Conservation (phyloP, 2,113 vertebrate genomes). For the Dicrurus megarhynchus region DNA sequence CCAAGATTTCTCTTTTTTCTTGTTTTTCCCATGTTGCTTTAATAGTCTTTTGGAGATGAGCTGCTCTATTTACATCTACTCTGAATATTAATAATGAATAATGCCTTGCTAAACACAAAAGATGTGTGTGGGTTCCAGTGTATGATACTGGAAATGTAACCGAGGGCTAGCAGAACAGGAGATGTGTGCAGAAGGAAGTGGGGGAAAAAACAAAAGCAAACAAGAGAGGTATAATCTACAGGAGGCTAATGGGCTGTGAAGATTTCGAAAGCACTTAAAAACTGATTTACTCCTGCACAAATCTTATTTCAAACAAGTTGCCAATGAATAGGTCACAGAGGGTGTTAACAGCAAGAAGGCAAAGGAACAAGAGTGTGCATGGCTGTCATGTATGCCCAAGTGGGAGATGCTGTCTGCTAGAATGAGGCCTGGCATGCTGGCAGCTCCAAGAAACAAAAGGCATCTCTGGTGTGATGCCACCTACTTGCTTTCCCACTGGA, state of each 20-base stretch:
- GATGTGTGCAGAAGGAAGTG: background rate
- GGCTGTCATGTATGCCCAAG: background rate
- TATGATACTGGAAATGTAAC: background rate
- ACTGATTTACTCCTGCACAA: background rate
- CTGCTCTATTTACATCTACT: background rate
- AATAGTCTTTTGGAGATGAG: background rate
- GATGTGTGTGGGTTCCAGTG: background rate
- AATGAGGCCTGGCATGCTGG: background rate
- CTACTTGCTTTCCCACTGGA: background rate
- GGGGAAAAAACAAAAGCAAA: background rate
- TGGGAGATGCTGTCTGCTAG: background rate
- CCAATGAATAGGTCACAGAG: background rate
- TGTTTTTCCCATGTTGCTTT: background rate
- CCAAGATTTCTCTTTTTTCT: background rate
- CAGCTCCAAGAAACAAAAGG: background rate
- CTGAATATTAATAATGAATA: background rate
- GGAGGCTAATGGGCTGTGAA: background rate
- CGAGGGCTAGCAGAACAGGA: background rate
- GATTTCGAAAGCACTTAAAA: background rate
- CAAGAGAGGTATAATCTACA: background rate
- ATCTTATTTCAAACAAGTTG: background rate
- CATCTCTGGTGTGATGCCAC: background rate
- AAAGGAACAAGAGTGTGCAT: background rate
- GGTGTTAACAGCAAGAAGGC: background rate
- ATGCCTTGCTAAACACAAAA: background rate